Conservation (phyloP, 2,113 vertebrate species). For the Vidua chalybeata region DNA sequence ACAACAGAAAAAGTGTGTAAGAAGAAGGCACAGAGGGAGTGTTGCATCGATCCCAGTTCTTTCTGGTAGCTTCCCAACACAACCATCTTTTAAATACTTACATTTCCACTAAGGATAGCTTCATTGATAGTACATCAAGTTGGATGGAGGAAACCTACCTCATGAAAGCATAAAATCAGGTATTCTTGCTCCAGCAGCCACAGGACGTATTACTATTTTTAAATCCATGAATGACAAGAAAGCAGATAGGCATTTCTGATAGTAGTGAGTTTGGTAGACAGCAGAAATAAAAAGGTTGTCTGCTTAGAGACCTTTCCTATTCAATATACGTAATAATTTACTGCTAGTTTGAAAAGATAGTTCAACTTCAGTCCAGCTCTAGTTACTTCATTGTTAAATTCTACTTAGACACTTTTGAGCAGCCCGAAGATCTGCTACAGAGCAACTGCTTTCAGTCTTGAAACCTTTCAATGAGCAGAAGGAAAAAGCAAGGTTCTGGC, state of each 20-base stretch:
- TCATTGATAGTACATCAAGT: background rate
- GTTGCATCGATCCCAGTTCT: background rate
- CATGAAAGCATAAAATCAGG: background rate
- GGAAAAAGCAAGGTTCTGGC: background rate
- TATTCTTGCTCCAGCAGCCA: background rate
- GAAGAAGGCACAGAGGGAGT: fast-evolving
- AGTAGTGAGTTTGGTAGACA: background rate
- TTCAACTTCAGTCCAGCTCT: background rate
- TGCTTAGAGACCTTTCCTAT: background rate
- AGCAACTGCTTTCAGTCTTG: background rate
- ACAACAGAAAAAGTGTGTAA: background rate
- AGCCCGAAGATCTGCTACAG: background rate
- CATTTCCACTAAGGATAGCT: background rate
- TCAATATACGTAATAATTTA: background rate
- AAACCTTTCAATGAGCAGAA: background rate
- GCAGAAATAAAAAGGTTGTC: background rate
- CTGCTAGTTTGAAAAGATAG: background rate
- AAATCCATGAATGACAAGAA: background rate
- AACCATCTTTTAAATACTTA: background rate
- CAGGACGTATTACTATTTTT: background rate
- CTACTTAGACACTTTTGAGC: background rate
- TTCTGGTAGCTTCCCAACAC: background rate
- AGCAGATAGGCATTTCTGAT: background rate
- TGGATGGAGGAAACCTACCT: background rate
- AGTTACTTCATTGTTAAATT: background rate